Conservation (phyloP, 2,797 vertebrate genomes). For the Lates japonicus region DNA sequence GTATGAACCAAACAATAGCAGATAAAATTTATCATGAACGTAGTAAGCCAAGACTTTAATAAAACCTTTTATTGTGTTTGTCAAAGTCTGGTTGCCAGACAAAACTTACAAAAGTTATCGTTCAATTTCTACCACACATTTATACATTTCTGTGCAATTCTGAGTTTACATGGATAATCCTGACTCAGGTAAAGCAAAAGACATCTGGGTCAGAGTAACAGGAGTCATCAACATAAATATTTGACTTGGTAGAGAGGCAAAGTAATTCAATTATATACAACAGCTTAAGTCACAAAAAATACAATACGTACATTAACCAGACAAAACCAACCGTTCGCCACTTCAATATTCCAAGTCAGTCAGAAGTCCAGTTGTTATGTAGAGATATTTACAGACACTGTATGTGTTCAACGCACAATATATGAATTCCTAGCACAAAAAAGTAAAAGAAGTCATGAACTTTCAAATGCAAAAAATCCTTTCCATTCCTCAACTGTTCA, state of each 20-base stretch:
- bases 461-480: slow-evolving; percentile 50
- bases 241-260: slow-evolving; percentile 64
- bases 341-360: slow-evolving; percentile 54
- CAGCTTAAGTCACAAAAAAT: slow-evolving; percentile 77
- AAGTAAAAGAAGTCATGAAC: slow-evolving; percentile 48
- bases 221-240: slow-evolving; percentile 82
- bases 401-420: slow-evolving; percentile 55
- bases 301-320: slow-evolving; percentile 70
- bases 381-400: slow-evolving; percentile 74
- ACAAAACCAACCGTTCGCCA: slow-evolving; percentile 58
- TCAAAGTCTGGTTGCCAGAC: slow-evolving; percentile 90
- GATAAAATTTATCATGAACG: slow-evolving; percentile 18
- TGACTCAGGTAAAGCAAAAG: slow-evolving; percentile 60
- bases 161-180: slow-evolving; percentile 65
- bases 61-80: slow-evolving; percentile 87
- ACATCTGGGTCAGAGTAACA: slow-evolving; percentile 65
- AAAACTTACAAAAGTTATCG: slow-evolving; percentile 87
- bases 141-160: slow-evolving; percentile 83
- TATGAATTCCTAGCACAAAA: slow-evolving; percentile 56
- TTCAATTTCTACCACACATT: slow-evolving; percentile 81
- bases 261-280: slow-evolving; percentile 79
- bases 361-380: slow-evolving; percentile 65
- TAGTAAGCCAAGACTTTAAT: slow-evolving; percentile 63
- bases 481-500: slow-evolving; percentile 60
- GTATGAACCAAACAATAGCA: background rate